Conservation (phyloP, 2,113 vertebrate genomes). For the Anoura caudifer region DNA sequence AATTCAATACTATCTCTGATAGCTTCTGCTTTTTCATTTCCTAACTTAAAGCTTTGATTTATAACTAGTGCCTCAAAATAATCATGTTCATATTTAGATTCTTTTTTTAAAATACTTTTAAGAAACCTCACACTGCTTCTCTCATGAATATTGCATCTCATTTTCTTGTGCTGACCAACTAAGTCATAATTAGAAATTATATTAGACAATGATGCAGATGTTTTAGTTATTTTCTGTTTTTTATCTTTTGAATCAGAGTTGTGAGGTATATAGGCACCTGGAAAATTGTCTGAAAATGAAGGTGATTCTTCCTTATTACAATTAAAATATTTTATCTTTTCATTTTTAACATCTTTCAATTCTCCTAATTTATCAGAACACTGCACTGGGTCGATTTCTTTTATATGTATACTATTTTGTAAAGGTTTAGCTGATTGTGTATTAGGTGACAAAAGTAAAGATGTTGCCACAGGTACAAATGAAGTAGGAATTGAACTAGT, state of each 20-base stretch:
- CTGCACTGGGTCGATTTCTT: constrained; percentile 44
- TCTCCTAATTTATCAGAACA: constrained; percentile 62
- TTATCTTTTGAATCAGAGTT: constrained; percentile 56
- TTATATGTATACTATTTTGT: constrained; percentile 36
- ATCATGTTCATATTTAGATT: constrained; percentile 78
- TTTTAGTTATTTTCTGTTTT: constrained; percentile 57
- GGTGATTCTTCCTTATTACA: constrained; percentile 45
- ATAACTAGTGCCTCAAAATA: constrained; percentile 61
- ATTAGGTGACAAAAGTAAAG: constrained; percentile 68
- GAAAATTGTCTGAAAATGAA: constrained; percentile 64
- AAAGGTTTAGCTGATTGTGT: constrained; percentile 50
- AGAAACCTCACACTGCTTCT: constrained; percentile 76
- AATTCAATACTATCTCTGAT: constrained; percentile 92
- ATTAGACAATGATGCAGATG: constrained; percentile 41
- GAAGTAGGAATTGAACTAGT: constrained; percentile 66
- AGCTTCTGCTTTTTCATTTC: constrained; percentile 77
- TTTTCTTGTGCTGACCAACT: constrained; percentile 48
- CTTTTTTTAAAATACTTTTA: constrained; percentile 92
- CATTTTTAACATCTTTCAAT: constrained; percentile 59
- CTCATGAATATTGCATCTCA: constrained; percentile 63
- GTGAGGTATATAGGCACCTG: constrained; percentile 4
- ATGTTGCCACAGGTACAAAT: constrained; percentile 73
- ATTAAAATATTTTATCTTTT: constrained; percentile 69
- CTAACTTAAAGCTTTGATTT: constrained; percentile 75
- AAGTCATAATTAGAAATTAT: constrained; percentile 38